phyloP scores from a whole-genome alignment of 2,797 vertebrate species.

The Siniperca obscura region DNA sequence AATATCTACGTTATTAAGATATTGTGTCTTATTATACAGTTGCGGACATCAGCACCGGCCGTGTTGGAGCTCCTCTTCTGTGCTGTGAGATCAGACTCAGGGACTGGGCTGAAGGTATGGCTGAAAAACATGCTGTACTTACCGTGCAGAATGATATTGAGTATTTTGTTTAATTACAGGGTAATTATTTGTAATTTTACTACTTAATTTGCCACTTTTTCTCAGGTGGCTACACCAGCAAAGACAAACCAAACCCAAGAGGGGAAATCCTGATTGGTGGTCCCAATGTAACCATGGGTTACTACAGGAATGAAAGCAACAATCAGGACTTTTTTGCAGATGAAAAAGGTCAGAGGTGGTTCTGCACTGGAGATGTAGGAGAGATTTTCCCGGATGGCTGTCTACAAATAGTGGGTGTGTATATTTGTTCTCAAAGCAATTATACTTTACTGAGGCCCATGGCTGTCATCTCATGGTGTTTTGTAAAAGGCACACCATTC shows the following conservation, averaged over 20 bases:
- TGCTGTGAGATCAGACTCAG: slow-evolving; percentile 95
- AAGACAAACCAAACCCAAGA: slow-evolving; percentile 93
- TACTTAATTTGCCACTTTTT: neutral
- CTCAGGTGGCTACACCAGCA: slow-evolving; percentile 93
- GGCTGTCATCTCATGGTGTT: slow-evolving; percentile 9
- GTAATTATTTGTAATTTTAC: neutral
- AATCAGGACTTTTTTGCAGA: slow-evolving; percentile 91
- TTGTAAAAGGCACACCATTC: slow-evolving; percentile 7
- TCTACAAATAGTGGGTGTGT: slow-evolving; percentile 96
- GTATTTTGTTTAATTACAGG: neutral
- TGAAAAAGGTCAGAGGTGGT: slow-evolving; percentile 93
- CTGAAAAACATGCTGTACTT: neutral
- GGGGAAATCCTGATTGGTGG: slow-evolving; percentile 96
- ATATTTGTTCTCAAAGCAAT: neutral
- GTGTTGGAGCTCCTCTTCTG: slow-evolving; percentile 96
- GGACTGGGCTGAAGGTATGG: slow-evolving; percentile 95
- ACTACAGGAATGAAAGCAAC: slow-evolving; percentile 89
- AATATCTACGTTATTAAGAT: neutral
- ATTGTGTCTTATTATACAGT: slow-evolving; percentile 66
- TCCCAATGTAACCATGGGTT: slow-evolving; percentile 96
- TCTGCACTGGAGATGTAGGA: slow-evolving; percentile 97
- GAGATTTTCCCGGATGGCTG: slow-evolving; percentile 95
- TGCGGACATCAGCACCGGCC: slow-evolving; percentile 93
- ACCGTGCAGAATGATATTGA: neutral
- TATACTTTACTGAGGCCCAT: fast-evolving